Evolutionary conservation across 2,888 invertebrate species (phyloP).

Genomic region (Oscheius sp.): DNA sequence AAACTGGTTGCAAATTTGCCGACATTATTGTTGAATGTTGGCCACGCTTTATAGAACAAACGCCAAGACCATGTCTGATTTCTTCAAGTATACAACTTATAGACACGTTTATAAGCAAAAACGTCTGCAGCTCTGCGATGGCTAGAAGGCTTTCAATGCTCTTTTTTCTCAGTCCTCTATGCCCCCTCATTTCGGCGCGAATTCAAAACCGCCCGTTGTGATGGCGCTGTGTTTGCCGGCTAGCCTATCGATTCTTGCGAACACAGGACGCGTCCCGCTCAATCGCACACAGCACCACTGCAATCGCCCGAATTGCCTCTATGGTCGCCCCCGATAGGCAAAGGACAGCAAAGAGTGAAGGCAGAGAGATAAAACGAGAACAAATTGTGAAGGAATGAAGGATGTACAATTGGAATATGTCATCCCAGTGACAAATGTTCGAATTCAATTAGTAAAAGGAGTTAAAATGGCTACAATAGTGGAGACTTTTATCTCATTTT

Average conservation of each 20-base stretch:
- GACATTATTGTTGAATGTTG: too few relatives aligned
- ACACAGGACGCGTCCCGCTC: constrained; percentile 4
- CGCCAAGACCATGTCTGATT: too few relatives aligned
- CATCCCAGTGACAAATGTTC: too few relatives aligned
- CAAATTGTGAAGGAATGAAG: neutral
- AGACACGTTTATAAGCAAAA: too few relatives aligned
- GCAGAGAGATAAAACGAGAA: neutral
- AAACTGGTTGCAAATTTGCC: too few relatives aligned
- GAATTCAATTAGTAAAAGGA: too few relatives aligned
- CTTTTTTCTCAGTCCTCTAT: neutral
- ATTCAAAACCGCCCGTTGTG: constrained; percentile 10
- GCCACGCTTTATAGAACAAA: too few relatives aligned
- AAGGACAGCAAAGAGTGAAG: neutral
- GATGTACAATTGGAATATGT: neutral
- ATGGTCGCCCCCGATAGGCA: constrained; percentile 12
- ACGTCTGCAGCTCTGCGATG: too few relatives aligned
- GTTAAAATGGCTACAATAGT: too few relatives aligned
- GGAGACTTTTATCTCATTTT: too few relatives aligned
- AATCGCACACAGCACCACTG: constrained; percentile 15
- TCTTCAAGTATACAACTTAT: too few relatives aligned
- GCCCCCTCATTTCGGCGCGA: constrained; percentile 9
- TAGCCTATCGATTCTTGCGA: constrained; percentile 25
- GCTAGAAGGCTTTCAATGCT: neutral
- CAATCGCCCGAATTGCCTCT: constrained; percentile 14
- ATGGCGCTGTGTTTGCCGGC: neutral